Evolutionary conservation across 1,140 invertebrate species (phyloP).

Genomic region (Drosophila elegans): DNA sequence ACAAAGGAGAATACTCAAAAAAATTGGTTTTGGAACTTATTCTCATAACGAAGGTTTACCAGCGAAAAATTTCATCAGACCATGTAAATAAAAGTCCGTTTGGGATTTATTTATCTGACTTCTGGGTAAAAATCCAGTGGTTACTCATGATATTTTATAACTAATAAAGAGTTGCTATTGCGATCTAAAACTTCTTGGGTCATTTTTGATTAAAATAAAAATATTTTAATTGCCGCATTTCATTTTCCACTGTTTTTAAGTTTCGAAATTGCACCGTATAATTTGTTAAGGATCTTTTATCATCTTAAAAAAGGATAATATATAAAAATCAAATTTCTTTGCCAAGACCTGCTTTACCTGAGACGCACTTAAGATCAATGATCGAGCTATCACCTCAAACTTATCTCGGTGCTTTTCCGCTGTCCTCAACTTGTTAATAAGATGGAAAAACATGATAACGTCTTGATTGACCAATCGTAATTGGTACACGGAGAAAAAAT

Average conservation of each 20-base stretch:
- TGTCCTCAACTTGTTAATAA: constrained; percentile 8
- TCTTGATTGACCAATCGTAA: constrained; percentile 15
- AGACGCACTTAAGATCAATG: constrained; percentile 7
- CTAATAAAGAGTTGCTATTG: too few relatives aligned
- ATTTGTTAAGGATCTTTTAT: background rate
- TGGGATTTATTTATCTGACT: too few relatives aligned
- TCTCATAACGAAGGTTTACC: background rate
- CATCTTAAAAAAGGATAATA: background rate
- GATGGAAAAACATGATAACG: constrained; percentile 10
- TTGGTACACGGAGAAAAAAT: background rate
- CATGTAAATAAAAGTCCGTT: too few relatives aligned
- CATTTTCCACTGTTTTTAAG: too few relatives aligned
- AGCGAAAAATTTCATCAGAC: too few relatives aligned
- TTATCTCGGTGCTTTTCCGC: constrained; percentile 11
- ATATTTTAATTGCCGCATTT: too few relatives aligned
- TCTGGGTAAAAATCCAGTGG: too few relatives aligned
- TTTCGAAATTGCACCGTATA: background rate
- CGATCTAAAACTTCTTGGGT: too few relatives aligned
- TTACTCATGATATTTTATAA: too few relatives aligned
- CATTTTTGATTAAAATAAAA: too few relatives aligned
- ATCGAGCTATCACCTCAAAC: constrained; percentile 1
- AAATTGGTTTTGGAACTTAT: background rate
- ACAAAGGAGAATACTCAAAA: too few relatives aligned
- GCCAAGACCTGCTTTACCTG: background rate
- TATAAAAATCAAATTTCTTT: background rate